These are phyloP conservation scores for Perca schrenkii DNA, from an alignment of 2,113 vertebrate species.

Conservation along the genomic window DNA sequence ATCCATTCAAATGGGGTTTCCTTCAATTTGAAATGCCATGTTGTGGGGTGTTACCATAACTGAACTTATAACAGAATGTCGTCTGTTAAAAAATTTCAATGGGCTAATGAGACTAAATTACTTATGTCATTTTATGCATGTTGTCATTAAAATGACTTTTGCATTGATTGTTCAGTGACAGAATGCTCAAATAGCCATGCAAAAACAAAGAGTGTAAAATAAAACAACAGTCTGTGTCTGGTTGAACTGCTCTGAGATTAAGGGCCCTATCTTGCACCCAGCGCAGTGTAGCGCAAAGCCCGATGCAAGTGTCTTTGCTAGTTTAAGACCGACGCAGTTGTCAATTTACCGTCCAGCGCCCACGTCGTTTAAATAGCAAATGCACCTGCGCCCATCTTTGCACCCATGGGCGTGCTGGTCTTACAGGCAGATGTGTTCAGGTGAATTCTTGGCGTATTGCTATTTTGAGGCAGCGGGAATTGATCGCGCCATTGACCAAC, in stretches of 20 bases:
- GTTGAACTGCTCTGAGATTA: conserved; percentile 55
- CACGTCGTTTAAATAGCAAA: too few relatives aligned
- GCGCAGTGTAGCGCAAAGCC: too few relatives aligned
- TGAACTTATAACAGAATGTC: conserved; percentile 1
- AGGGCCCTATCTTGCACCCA: too few relatives aligned
- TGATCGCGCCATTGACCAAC: too few relatives aligned
- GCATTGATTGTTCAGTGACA: conserved; percentile 29
- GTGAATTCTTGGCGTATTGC: too few relatives aligned
- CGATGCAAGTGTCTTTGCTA: too few relatives aligned
- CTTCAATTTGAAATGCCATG: neutral
- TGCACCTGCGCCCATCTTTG: too few relatives aligned
- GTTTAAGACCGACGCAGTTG: too few relatives aligned
- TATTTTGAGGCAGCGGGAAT: too few relatives aligned
- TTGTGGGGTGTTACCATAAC: neutral
- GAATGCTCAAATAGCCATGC: conserved; percentile 20
- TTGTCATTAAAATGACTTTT: conserved; percentile 6
- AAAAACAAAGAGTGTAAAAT: conserved; percentile 52
- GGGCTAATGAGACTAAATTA: neutral
- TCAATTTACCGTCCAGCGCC: too few relatives aligned
- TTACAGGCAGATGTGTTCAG: too few relatives aligned
- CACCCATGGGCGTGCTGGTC: too few relatives aligned
- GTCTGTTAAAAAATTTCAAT: neutral
- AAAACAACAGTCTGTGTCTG: conserved; percentile 55
- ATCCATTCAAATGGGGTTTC: neutral
- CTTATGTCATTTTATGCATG: neutral